These are phyloP conservation scores for Mactromeris polynyma DNA, from an alignment of 2,888 invertebrate species.

Conservation along the genomic window DNA sequence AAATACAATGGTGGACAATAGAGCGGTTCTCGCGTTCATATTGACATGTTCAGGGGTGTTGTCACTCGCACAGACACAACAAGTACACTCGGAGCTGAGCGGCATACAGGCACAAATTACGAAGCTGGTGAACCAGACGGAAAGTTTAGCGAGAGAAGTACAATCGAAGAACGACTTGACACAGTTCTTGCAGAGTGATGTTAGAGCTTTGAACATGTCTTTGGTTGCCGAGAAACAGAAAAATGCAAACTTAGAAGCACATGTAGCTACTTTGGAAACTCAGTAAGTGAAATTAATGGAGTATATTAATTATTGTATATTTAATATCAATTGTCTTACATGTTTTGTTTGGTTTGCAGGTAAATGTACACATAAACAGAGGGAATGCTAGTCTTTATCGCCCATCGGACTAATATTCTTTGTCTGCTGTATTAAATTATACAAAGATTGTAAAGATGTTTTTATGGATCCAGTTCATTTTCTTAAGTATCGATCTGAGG, in stretches of 20 bases:
- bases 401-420: too few relatives aligned
- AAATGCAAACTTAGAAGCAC: constrained; percentile 25
- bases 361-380: background rate
- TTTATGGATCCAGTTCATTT: too few relatives aligned
- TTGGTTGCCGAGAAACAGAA: constrained; percentile 39
- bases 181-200: constrained; percentile 49
- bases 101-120: background rate
- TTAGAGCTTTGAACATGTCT: constrained; percentile 35
- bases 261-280: constrained; percentile 33
- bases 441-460: too few relatives aligned
- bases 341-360: background rate
- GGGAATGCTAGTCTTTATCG: too few relatives aligned
- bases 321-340: background rate
- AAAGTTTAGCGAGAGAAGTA: constrained; percentile 35
- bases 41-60: background rate
- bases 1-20: background rate
- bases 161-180: constrained; percentile 51
- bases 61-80: background rate
- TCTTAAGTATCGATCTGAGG: too few relatives aligned
- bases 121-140: constrained; percentile 33
- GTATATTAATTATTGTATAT: background rate
- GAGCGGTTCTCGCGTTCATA: background rate
- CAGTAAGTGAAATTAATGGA: constrained; percentile 22
- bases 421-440: too few relatives aligned
- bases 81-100: background rate